Percentiles rank a stretch among this genome's conserved stretches.
These are phyloP conservation scores for Lepus townsendii DNA, from an alignment of 2,797 vertebrate species.

Conservation along the genomic window DNA sequence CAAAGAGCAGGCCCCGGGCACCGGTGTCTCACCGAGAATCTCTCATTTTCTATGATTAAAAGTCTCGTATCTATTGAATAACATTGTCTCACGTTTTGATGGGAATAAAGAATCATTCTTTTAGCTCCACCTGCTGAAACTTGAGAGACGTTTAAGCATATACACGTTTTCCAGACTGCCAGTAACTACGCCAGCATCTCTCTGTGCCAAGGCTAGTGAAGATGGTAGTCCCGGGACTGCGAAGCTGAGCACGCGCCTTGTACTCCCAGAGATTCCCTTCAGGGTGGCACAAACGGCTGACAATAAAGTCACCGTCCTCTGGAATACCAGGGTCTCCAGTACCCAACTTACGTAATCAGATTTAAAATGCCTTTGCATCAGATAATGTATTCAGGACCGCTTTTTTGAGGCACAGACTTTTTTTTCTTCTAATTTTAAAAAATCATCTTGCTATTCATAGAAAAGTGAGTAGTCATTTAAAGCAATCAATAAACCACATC, in stretches of 20 bases:
- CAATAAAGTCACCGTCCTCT: rapidly evolving
- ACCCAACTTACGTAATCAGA: background rate
- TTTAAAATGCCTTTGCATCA: background rate
- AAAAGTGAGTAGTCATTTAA: constrained; percentile 65
- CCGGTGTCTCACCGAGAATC: background rate
- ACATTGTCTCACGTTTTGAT: background rate
- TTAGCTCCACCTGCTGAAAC: constrained; percentile 66
- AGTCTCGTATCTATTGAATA: background rate
- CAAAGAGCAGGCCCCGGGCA: background rate
- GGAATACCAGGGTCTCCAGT: too few relatives aligned
- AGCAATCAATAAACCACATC: constrained; percentile 33
- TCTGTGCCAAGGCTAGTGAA: background rate
- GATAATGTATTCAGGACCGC: constrained; percentile 44
- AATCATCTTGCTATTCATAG: constrained; percentile 43
- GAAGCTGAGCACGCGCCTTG: background rate
- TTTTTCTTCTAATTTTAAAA: constrained; percentile 51
- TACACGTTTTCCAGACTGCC: background rate
- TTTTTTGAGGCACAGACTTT: constrained; percentile 56
- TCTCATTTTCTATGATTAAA: background rate
- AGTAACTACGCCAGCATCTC: background rate
- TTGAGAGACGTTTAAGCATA: background rate
- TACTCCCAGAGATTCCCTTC: background rate
- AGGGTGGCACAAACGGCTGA: too few relatives aligned
- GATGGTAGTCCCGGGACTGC: background rate
- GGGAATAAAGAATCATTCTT: background rate